Percentiles rank a stretch among this genome's conserved stretches.
phyloP scores from a whole-genome alignment of 2,113 vertebrate genomes.

The Azemiops feae region DNA sequence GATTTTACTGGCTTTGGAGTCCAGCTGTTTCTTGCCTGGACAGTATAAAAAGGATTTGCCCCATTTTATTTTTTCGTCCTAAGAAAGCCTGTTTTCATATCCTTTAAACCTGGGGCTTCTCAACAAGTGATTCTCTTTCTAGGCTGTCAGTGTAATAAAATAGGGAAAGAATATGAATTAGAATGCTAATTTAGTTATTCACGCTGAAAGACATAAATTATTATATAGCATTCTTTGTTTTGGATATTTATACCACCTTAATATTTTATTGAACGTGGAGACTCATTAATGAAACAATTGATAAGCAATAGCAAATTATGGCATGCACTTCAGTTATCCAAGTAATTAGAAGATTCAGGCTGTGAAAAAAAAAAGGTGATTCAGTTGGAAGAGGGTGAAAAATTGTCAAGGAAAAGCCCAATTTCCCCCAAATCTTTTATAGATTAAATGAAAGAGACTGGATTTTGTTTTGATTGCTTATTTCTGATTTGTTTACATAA shows the following conservation, averaged over 20 bases:
- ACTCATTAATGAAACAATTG: not conserved
- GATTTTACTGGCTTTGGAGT: not conserved
- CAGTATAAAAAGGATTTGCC: not conserved
- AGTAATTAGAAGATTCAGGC: not conserved
- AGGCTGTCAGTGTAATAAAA: too few species aligned
- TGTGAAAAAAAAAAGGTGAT: not conserved
- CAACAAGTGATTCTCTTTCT: not conserved
- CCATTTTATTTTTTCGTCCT: not conserved
- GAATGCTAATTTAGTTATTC: not conserved
- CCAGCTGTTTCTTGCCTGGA: not conserved
- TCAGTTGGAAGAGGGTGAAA: not conserved
- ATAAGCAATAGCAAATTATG: not conserved
- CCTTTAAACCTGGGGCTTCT: not conserved
- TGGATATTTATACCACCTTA: not conserved
- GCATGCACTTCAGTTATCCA: not conserved
- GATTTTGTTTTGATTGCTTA: not conserved
- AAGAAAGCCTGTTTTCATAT: not conserved
- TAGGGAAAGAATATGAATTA: not conserved
- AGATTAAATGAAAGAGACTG: not conserved
- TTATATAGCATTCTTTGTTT: not conserved
- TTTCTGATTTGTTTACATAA: not conserved
- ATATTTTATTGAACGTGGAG: not conserved
- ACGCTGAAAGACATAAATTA: not conserved
- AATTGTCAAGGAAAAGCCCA: not conserved
- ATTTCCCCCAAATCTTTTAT: not conserved